phyloP scores from a whole-genome alignment of 2,888 invertebrate species.

The Mesorhabditis sp. region DNA sequence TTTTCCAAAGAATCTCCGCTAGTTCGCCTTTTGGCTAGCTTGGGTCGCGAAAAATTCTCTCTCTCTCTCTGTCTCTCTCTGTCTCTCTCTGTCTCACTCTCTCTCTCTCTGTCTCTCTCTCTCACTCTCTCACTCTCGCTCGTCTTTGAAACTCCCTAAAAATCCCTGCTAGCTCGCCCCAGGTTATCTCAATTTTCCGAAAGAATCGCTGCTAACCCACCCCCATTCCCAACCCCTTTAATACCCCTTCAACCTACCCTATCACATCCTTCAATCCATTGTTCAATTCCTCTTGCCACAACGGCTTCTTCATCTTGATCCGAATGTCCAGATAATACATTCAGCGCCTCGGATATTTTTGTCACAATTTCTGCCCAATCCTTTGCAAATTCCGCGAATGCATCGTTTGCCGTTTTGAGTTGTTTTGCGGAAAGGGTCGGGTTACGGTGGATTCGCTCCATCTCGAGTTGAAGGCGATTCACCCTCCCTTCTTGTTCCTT shows the following conservation, averaged over 20 bases:
- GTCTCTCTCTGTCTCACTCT: too few species aligned
- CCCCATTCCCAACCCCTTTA: too few species aligned
- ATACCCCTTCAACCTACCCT: conserved; percentile 10
- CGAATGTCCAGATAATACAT: conserved; percentile 36
- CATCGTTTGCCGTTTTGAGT: conserved; percentile 49
- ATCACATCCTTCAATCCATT: conserved; percentile 38
- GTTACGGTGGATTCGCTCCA: conserved; percentile 45
- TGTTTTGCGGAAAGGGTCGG: conserved; percentile 38
- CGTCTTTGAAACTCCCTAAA: too few species aligned
- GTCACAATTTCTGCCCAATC: conserved; percentile 49
- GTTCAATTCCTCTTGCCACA: conserved; percentile 35
- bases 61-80: too few species aligned
- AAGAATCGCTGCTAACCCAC: too few species aligned
- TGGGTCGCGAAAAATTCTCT: too few species aligned
- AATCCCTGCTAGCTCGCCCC: too few species aligned
- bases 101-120: too few species aligned
- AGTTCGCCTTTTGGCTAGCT: too few species aligned
- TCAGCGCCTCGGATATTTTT: conserved; percentile 50
- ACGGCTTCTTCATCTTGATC: conserved; percentile 36
- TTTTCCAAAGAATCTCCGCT: too few species aligned
- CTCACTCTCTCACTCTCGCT: too few species aligned
- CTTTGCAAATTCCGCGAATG: conserved; percentile 51
- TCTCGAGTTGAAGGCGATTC: conserved; percentile 35
- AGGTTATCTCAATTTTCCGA: too few species aligned
- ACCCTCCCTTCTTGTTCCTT: conserved; percentile 46